Base-by-base conservation (phyloP, 2,888 invertebrate species). In the Phalangium opilio region DNA sequence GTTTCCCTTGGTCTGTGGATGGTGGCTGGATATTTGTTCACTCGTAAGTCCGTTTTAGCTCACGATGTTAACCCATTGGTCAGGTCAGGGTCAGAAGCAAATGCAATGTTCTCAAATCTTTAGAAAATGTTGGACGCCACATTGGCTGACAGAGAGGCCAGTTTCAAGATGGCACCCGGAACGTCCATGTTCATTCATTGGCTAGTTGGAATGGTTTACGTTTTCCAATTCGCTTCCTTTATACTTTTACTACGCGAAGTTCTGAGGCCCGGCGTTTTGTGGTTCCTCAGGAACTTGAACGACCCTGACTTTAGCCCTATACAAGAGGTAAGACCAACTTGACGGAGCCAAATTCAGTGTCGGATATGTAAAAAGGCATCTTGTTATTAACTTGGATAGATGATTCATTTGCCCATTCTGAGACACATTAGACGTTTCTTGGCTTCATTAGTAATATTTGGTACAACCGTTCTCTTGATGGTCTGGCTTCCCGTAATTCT, bases 271-370 rank as follows among this genome's bases (percentile, higher is more conserved):
- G 98, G 98, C 0, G 93, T 96, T 0, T 72, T 98, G 2, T 98
- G 96, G 96, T 98, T 98, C 67, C 73, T 98, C 58, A 76, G 95
- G 57, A 98, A 98, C 66, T 73, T 98, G 49, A 98, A 98, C 67
- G 96, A 98, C 70, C 96, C 98, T 0, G 96, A 98, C 62, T 98
- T 98, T 62, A 96, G 95, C 70, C 98, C 98, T 7, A 93, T 98
- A 51, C 93, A 90, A 72, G 90, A 75, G 66, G 72, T 72, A 56
- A 52, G 51, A 32, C 4, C 18, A 27, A 27, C 27, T 27, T 27
- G n/a, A n/a, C n/a, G n/a, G n/a, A n/a, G n/a, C n/a, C n/a, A n/a
- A n/a, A n/a, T n/a, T n/a, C n/a, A n/a, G n/a, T n/a, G n/a, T n/a
- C n/a, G n/a, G n/a, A n/a, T n/a, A n/a, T n/a, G n/a, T n/a, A n/a